These are phyloP conservation scores for Melanotaenia duboulayi DNA, from an alignment of 2,113 vertebrate genomes.

Conservation along the genomic window DNA sequence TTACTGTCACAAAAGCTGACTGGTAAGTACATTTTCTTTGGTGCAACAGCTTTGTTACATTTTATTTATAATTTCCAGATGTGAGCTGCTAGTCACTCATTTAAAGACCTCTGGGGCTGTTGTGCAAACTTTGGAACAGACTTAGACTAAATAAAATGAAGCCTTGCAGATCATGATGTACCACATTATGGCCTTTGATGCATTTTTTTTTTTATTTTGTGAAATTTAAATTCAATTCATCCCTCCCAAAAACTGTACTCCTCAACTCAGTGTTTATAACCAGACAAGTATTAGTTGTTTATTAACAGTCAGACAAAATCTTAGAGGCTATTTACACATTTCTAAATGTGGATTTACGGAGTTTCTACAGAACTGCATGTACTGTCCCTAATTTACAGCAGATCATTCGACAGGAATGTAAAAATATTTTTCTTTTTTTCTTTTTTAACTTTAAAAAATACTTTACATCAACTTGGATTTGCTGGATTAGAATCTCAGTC, in stretches of 20 bases:
- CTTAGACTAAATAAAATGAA: not conserved
- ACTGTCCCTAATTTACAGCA: not conserved
- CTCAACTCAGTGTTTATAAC: not conserved
- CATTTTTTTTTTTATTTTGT: not conserved
- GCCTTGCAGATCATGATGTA: not conserved
- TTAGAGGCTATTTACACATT: not conserved
- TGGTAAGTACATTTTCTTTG: not conserved
- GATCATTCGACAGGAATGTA: not conserved
- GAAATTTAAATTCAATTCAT: too few species aligned
- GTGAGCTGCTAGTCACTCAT: conserved; percentile 15
- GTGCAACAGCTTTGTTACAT: not conserved
- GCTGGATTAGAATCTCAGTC: too few species aligned
- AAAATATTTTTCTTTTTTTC: not conserved
- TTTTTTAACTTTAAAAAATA: too few species aligned
- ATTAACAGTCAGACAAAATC: not conserved
- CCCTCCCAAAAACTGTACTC: not conserved
- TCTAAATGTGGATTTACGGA: not conserved
- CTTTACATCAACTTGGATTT: too few species aligned
- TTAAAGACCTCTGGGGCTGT: not conserved
- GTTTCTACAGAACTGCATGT: not conserved
- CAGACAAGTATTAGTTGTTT: not conserved
- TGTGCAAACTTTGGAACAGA: conserved; percentile 5
- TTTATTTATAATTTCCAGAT: conserved; percentile 39
- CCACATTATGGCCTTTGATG: not conserved
- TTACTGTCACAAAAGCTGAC: not conserved